Base-by-base conservation (phyloP, 1,140 invertebrate species). In the Anoplophora glabripennis region DNA sequence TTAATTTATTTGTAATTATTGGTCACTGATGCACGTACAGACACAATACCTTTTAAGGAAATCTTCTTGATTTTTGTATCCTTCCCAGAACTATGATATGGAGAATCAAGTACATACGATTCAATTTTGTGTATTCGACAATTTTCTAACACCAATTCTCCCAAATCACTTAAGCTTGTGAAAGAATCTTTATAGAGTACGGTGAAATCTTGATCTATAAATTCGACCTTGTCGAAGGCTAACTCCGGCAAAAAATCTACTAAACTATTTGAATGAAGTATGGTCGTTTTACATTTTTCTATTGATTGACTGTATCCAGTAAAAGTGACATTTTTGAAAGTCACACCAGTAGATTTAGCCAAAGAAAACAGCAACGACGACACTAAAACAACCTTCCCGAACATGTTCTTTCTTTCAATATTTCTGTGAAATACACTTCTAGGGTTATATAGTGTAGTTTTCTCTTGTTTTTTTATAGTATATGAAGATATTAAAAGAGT, bases 241-340 rank as follows among this genome's bases (percentile, higher is more conserved):
- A 46, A 28, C 35, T 53, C 17, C 9, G 67, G 65, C 4, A 69
- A 18, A 18, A 65, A 38, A 12, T 57, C 53, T 52, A 61, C 62
- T 9, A 66, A 42, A 35, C 14, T 60, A 15, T 64, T 57, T 9
- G 61, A 58, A 9, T 14, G 48, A 2, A 15, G 4, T 1, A 68
- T 66, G 1, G 56, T 57, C 42, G 56, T 60, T 9, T 53, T 61
- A 45, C 64, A 68, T 55, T 66, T 66, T 15, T 59, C 55, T 9
- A 51, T 62, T 36, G 47, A 66, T 34, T 60, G 59, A 53, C 59
- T 66, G 37, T 60, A 66, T 2, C 61, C 61, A 44, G 48, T 35
- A 44, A 66, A 47, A 7, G 52, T 52, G 3, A 68, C 67, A 60
- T 68, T 62, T 58, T 63, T 59, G 15, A 68, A 68, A 11, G 64